Evolutionary conservation across 2,113 vertebrate species (phyloP).

Genomic region (Antechinus stuartii): DNA sequence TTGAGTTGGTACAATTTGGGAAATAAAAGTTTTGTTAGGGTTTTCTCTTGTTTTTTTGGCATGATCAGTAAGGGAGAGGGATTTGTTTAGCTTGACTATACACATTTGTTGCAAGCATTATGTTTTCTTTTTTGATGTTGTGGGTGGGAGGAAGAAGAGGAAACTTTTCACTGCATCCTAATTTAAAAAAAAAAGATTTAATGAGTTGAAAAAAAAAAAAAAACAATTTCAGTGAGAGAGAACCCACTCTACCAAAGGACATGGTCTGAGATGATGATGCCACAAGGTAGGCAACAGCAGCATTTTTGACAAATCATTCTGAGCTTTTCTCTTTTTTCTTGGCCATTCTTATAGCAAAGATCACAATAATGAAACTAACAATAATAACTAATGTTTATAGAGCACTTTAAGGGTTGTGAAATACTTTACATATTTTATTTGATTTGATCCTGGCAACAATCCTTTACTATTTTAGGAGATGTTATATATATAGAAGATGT

Average conservation of each 20-base stretch:
- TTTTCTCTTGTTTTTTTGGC: too few relatives aligned
- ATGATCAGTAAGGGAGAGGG: too few relatives aligned
- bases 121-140: too few relatives aligned
- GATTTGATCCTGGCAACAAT: background rate
- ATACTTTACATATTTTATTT: background rate
- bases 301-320: background rate
- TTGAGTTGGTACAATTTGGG: too few relatives aligned
- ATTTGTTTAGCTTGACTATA: too few relatives aligned
- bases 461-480: background rate
- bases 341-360: background rate
- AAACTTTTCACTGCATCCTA: background rate
- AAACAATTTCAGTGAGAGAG: background rate
- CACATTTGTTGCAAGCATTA: too few relatives aligned
- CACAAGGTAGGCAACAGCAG: background rate
- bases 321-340: background rate
- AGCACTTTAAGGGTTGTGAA: background rate
- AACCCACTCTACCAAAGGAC: background rate
- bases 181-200: background rate
- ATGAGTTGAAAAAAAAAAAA: background rate
- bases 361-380: background rate
- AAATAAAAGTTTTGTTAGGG: too few relatives aligned
- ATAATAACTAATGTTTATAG: background rate
- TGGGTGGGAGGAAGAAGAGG: background rate
- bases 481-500: background rate
- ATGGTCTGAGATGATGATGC: background rate